Base-by-base conservation (phyloP, 2,797 vertebrate genomes). In the Characodon lateralis region DNA sequence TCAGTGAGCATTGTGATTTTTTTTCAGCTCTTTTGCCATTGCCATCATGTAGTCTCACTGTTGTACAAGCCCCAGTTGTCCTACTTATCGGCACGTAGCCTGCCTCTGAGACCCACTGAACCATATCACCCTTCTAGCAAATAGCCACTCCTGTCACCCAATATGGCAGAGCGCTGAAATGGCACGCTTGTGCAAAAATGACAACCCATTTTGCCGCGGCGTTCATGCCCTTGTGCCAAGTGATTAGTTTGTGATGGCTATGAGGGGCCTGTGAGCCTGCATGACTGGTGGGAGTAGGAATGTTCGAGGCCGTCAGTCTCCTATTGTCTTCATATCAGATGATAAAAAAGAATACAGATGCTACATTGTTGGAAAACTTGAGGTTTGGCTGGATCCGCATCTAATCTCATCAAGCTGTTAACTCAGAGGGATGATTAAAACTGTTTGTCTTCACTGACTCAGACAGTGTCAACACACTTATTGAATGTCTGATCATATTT, bases 151-250 rank as follows among this genome's bases (percentile, higher is more conserved):
- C 73, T 0, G 16, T 71, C 65, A 82, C 81, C 58, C 7, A 76
- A 50, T 20, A 69, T 55, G 12, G 78, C 78, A 65, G 9, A 81
- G 72, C 79, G 78, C 79, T 70, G 78, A 78, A 53, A 68, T 80
- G 83, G 78, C 91, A 90, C 22, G 70, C 72, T 81, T 41, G 89
- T 92, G 89, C 56, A 87, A 89, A 78, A 74, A 77, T 83, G 51
- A 70, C 71, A 82, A 76, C 50, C 81, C 86, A 85, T 86, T 90
- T 83, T 82, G 81, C 78, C 41, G 58, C 2, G 3, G 58, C 53
- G 79, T 91, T 94, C 83, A 73, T 83, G 48, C 84, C 83, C 71
- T 59, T 48, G 75, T 92, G 92, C 83, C 79, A 90, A 91, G 88
- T 78, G 89, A 93, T 91, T 87, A 22, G 35, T 80, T 65, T 81